Conservation (phyloP, 2,113 vertebrate species). For the Oryzias curvinotus region DNA sequence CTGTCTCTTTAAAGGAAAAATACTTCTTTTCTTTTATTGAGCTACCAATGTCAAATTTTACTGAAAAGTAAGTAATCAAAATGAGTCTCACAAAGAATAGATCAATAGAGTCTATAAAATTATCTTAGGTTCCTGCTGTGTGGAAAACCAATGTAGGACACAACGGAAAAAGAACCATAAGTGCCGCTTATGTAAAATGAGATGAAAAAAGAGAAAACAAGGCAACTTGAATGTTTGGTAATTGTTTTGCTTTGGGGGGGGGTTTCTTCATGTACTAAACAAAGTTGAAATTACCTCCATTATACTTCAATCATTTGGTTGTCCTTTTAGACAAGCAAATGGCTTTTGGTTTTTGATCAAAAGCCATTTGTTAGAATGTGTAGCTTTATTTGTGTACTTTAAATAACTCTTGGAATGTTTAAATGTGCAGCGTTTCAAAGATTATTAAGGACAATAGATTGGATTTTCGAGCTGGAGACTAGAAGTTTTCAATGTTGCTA, state of each 20-base stretch:
- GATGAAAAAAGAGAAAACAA: not conserved
- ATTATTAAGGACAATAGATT: too few species aligned
- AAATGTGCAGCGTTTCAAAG: too few species aligned
- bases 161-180: not conserved
- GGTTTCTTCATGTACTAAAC: not conserved
- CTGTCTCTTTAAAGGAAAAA: not conserved
- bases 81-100: not conserved
- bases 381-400: not conserved
- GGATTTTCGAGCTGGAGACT: too few species aligned
- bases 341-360: not conserved
- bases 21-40: not conserved
- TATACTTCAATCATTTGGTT: not conserved
- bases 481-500: too few species aligned
- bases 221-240: not conserved
- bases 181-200: too few species aligned
- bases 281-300: not conserved
- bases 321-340: not conserved
- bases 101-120: not conserved
- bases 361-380: not conserved
- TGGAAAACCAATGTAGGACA: not conserved
- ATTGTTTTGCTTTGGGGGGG: not conserved
- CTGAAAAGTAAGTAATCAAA: not conserved
- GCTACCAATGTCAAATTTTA: not conserved
- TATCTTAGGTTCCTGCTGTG: not conserved
- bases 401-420: slow-evolving; percentile 8